Evolutionary conservation across 1,140 invertebrate genomes (phyloP), one percentile per base, ranked within the genome.

Genomic region (Helicoverpa armigera): DNA sequence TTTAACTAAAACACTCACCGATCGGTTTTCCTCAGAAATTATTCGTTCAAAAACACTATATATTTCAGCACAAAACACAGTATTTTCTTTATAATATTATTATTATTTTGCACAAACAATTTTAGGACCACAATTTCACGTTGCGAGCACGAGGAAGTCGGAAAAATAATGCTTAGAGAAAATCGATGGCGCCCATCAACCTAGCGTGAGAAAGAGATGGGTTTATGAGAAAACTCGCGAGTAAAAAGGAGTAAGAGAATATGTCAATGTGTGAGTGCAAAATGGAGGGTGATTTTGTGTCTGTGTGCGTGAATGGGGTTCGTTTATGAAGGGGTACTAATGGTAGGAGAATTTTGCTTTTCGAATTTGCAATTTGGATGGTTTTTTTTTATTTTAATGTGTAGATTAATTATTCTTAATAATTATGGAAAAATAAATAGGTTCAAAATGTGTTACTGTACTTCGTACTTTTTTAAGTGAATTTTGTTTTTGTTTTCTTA

Each of bases 241-340:
- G 61, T 50, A 67, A 12, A 77, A 61, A 81, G 73, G 83, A 83
- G 61, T 58, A 82, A 81, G 82, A 83, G 14, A 14, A 61, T 65
- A 23, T 50, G 61, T 77, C 60, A 58, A 58, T 86, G 80, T 85
- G 85, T 86, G 84, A 85, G 83, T 89, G 82, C 2, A 23, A 79
- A 73, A 83, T 76, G 82, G 72, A 78, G 72, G 58, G 61, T 43
- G 35, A 35, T 51, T 75, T 58, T 77, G 56, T 82, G 51, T 29
- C 65, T 82, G 80, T 85, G 85, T 86, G 84, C 84, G 87, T 90
- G 82, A 85, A 88, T 86, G 87, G 89, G 86, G 75, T 51, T 86
- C 82, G 65, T 86, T 83, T 69, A 53, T 67, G 61, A 51, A 60
- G 75, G 4, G 58, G 16, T 87, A 90, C 86, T 77, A 87, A 82